Base-by-base conservation (phyloP, 2,888 invertebrate genomes). In the Hipparchia semele region DNA sequence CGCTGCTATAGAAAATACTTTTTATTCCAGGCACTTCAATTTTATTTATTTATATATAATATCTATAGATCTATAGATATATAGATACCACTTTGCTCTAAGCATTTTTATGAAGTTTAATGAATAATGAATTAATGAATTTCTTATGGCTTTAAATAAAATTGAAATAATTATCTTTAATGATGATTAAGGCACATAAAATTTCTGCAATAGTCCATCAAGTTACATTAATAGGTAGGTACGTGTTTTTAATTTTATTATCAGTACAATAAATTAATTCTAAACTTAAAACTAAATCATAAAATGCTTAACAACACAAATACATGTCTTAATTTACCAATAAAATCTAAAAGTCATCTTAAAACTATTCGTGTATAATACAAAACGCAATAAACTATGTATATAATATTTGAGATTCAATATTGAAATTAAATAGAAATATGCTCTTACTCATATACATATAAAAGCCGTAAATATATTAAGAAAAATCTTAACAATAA, bases 401-500 rank as follows among this genome's bases (percentile, higher is more conserved):
- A 56, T 60, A 60, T 39, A 58, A 58, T 51, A 23, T 54, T 54
- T 54, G 13, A 60, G 51, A 64, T 73, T 59, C 64, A 65, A 66
- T 39, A 54, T 53, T 69, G 39, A 58, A 72, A 56, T 62, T 39
- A 70, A 23, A 7, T 56, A 10, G 8, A 67, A 67, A 67, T 39
- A 39, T 49, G n/a, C 58, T 45, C 39, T 45, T 66, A 58, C 10
- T n/a, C 49, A 58, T 49, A 59, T 59, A 68, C 23, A 53, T 33
- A 51, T 9, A 51, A 49, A 68, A 54, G 6, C 51, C 49, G 39
- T 39, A 59, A 12, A 6, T 49, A 68, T 68, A 33, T 23, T 46
- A 45, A 51, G 39, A 60, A 60, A 58, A 70, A 71, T 54, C 69
- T 61, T 69, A 61, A 51, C 13, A 53, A 68, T 69, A 69, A 69